Conservation (phyloP, 2,888 invertebrate genomes). For the Nymphalis polychloros region DNA sequence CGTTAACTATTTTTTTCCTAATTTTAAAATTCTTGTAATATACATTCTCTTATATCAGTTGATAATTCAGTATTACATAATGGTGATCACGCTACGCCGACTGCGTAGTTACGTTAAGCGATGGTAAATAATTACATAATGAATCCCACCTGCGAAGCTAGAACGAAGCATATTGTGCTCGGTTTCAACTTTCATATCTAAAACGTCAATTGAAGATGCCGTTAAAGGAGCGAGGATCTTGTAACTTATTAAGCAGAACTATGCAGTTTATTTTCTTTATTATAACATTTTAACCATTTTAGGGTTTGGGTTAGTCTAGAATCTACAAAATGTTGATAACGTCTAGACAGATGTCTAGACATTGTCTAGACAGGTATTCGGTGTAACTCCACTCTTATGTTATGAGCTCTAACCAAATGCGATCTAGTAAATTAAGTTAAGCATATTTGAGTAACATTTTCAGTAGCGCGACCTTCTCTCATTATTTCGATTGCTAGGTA, state of each 20-base stretch:
- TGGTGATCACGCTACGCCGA: constrained; percentile 33
- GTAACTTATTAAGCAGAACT: constrained; percentile 14
- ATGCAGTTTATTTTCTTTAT: constrained; percentile 28
- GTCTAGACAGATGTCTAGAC: constrained; percentile 79
- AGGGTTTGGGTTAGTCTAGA: constrained; percentile 40
- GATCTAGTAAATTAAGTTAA: constrained; percentile 43
- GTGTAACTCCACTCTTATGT: constrained; percentile 65
- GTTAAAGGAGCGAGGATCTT: constrained; percentile 13
- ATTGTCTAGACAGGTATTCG: constrained; percentile 78
- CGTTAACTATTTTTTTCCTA: not conserved
- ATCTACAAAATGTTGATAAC: constrained; percentile 64
- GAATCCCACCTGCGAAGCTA: constrained; percentile 35
- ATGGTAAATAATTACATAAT: constrained; percentile 38
- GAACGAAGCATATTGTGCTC: constrained; percentile 31
- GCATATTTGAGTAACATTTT: constrained; percentile 18
- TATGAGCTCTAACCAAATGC: constrained; percentile 65
- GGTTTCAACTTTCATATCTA: constrained; percentile 30
- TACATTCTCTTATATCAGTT: constrained; percentile 12
- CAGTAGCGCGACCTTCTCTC: not conserved
- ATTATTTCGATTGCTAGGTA: not conserved
- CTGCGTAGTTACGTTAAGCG: constrained; percentile 34
- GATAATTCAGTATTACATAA: constrained; percentile 38
- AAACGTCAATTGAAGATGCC: constrained; percentile 10
- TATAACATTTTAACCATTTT: constrained; percentile 31
- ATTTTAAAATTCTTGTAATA: constrained; percentile 4